Evolutionary conservation across 2,888 invertebrate species (phyloP), one percentile per base, ranked within the genome.

Genomic region (Kryphioiulus occultus): DNA sequence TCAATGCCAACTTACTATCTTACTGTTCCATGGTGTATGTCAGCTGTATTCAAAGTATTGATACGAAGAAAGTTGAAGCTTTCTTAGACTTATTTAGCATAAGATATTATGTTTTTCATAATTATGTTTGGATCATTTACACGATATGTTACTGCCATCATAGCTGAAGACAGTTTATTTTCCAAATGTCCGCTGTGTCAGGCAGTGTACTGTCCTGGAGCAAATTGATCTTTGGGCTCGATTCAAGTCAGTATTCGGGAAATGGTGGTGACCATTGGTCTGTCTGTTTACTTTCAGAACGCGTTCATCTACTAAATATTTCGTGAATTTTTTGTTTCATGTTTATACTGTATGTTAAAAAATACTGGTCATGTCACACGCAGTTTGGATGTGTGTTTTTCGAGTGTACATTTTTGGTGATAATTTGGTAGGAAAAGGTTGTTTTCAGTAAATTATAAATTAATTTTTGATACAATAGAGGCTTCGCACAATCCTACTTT

Each of bases 301-400:
- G 5, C 68, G n/a, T 68, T 68, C 68, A 68, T 68, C 10, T 10
- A 22, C 68, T 26, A 68, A 68, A 22, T 22, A 68, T 68, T 53
- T 35, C 35, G 35, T 7, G 7, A 17, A 53, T 53, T 53, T 68
- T 68, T 22, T 78, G 78, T 78, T 78, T 78, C 26, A 30, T 78
- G 78, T 78, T 78, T 78, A 78, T 78, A n/a, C n/a, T n/a, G n/a
- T n/a, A 26, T 78, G 78, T 78, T 44, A 15, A 44, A 68, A 78
- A 78, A 78, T 78, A 30, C 30, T 78, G 78, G 78, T 78, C 78
- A 30, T 26, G 78, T 78, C 26, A 78, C 78, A 30, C 26, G 10
- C 5, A 47, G 42, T 59, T 19, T 59, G 59, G 4, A 59, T n/a
- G 59, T 59, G 59, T 30, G 78, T 78, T 78, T 30, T 30, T 30